phyloP scores from a whole-genome alignment of 2,113 vertebrate genomes.

The Abramis brama region DNA sequence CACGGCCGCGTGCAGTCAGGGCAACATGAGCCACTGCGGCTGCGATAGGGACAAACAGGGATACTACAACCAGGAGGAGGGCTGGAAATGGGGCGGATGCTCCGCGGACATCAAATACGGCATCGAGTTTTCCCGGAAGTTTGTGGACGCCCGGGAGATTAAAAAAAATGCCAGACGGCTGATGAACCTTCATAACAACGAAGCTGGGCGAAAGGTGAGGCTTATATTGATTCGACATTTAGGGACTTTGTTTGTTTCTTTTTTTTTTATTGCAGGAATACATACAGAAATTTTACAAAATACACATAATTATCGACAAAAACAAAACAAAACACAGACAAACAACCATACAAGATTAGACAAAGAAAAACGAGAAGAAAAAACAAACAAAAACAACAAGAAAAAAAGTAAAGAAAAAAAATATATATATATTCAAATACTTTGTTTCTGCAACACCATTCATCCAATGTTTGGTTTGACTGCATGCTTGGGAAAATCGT shows the following conservation, averaged over 20 bases:
- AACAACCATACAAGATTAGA: too few species aligned
- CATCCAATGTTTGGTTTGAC: too few species aligned
- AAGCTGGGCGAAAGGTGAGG: constrained; percentile 95
- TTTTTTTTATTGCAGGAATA: too few species aligned
- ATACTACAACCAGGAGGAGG: constrained; percentile 94
- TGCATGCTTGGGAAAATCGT: not conserved
- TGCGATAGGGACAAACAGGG: constrained; percentile 99
- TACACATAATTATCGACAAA: too few species aligned
- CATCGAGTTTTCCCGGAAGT: constrained; percentile 95
- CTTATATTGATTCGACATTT: not conserved
- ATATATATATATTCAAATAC: too few species aligned
- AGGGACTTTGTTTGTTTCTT: not conserved
- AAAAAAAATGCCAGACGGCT: constrained; percentile 95
- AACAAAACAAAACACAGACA: too few species aligned
- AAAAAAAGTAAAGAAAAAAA: too few species aligned
- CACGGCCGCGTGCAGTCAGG: constrained; percentile 95
- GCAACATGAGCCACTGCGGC: constrained; percentile 97
- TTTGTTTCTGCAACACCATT: too few species aligned
- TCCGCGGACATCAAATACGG: constrained; percentile 96
- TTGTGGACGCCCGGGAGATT: constrained; percentile 96
- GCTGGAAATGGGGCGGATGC: constrained; percentile 99
- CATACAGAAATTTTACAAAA: too few species aligned
- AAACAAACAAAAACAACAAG: too few species aligned
- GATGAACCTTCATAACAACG: constrained; percentile 99
- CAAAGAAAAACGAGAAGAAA: too few species aligned